Evolutionary conservation across 2,888 invertebrate genomes (phyloP), one percentile per base, ranked within the genome.

Genomic region (Tenthredo livida): DNA sequence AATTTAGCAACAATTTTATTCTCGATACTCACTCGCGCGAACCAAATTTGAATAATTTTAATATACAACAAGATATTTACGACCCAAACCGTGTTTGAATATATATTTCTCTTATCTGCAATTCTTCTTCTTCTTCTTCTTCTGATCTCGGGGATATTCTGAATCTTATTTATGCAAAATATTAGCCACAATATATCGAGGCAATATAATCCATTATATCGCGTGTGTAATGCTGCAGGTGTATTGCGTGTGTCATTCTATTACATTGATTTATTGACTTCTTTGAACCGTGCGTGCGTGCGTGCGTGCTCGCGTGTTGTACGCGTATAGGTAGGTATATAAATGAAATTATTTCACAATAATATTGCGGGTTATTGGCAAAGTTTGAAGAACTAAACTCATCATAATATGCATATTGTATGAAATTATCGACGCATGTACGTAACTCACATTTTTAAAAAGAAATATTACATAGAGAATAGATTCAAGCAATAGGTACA

Each of bases 41-140:
- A 61, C 61, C 10, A 10, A 61, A 61, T 61, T 61, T 61, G 61
- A 61, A 61, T 61, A 61, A 61, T 61, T 61, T 61, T 61, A 61
- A 61, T 61, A 61, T 21, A 61, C 61, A 61, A 21, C 21, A 54
- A 21, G 61, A 61, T 61, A 61, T 61, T 61, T 61, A 61, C 2
- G 25, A 25, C 61, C 25, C 10, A 54, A 54, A 61, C 61, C 61
- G 61, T 10, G 61, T 54, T n/a, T 54, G n/a, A 25, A 12, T 61
- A 21, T 10, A 12, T 61, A 21, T 10, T 61, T 61, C 9, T 61
- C 61, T 61, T 61, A 61, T 25, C 21, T 25, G 12, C 54, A n/a
- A 54, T 50, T 17, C 21, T 61, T 61, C 12, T 61, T 61, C 10
- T 61, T 21, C 21, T 61, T 21, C 10, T 61, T 61, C 12, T 25